Evolutionary conservation across 1,140 invertebrate species (phyloP).

Genomic region (Bombus turneri): DNA sequence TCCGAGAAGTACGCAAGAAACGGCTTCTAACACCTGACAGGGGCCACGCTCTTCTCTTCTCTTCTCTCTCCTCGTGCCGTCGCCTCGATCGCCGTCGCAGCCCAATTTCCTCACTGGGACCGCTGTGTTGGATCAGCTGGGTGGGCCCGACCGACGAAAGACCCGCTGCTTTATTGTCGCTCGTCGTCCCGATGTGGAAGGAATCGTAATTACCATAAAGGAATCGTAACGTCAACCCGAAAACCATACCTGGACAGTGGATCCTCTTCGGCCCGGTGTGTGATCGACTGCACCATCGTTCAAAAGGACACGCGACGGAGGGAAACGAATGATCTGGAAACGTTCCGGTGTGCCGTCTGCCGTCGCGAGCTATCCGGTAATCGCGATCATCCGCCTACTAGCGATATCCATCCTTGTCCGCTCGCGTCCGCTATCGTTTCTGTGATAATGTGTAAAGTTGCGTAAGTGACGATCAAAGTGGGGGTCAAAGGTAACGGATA

Average conservation of each 20-base stretch:
- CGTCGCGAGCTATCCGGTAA: slow-evolving; percentile 29
- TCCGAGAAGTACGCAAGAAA: slow-evolving; percentile 86
- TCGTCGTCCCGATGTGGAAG: slow-evolving; percentile 47
- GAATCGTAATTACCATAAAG: slow-evolving; percentile 60
- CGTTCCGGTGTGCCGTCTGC: not conserved
- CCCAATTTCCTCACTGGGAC: slow-evolving; percentile 67
- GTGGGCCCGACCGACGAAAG: slow-evolving; percentile 56
- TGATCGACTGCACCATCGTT: slow-evolving; percentile 23
- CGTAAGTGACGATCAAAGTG: slow-evolving; percentile 63
- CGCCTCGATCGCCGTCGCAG: slow-evolving; percentile 61
- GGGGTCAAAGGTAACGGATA: slow-evolving; percentile 46
- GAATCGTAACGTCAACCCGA: slow-evolving; percentile 29
- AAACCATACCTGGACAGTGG: slow-evolving; percentile 13
- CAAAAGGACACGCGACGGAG: not conserved
- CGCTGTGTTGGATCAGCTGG: slow-evolving; percentile 53
- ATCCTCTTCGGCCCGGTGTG: slow-evolving; percentile 12
- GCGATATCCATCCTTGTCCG: not conserved
- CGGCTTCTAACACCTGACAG: slow-evolving; percentile 83
- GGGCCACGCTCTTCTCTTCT: slow-evolving; percentile 77
- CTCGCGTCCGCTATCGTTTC: slow-evolving; percentile 53
- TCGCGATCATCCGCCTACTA: slow-evolving; percentile 3
- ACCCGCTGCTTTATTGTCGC: slow-evolving; percentile 55
- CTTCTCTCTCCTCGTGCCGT: slow-evolving; percentile 65
- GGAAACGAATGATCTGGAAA: not conserved
- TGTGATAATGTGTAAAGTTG: slow-evolving; percentile 67